These are phyloP conservation scores for Tricholaema leucomelas DNA, from an alignment of 2,113 vertebrate genomes.

Conservation along the genomic window DNA sequence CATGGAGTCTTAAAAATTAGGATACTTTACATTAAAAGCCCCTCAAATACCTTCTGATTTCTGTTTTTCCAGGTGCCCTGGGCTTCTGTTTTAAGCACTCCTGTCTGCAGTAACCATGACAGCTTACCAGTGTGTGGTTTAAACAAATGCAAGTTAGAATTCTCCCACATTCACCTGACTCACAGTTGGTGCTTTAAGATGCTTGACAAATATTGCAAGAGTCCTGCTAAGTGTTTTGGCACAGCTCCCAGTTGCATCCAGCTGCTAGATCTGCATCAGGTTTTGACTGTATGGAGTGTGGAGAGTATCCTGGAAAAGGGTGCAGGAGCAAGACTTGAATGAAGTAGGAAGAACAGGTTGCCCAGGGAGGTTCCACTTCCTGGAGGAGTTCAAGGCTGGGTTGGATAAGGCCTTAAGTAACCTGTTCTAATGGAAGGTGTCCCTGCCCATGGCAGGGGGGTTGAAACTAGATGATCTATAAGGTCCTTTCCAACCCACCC, in stretches of 20 bases:
- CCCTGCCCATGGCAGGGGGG: no score
- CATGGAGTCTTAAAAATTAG: background rate
- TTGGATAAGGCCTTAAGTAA: no score
- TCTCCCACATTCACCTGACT: background rate
- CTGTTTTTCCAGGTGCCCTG: background rate
- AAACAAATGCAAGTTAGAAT: background rate
- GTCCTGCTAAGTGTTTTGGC: background rate
- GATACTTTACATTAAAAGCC: background rate
- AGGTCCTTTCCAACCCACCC: no score
- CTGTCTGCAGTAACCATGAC: background rate
- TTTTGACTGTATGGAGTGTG: background rate
- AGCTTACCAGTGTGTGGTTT: background rate
- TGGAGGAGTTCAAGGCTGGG: no score
- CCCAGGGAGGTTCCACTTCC: no score
- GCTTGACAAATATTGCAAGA: conserved; percentile 1
- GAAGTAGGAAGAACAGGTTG: background rate
- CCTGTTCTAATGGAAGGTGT: no score
- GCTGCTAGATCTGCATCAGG: background rate
- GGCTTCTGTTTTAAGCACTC: background rate
- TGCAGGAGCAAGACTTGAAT: background rate
- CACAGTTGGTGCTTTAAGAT: background rate
- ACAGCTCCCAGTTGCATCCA: background rate
- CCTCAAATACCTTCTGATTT: background rate
- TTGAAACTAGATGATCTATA: no score
- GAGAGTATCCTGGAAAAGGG: background rate